Conservation (phyloP, 1,140 invertebrate genomes). For the Drosophila neocordata region DNA sequence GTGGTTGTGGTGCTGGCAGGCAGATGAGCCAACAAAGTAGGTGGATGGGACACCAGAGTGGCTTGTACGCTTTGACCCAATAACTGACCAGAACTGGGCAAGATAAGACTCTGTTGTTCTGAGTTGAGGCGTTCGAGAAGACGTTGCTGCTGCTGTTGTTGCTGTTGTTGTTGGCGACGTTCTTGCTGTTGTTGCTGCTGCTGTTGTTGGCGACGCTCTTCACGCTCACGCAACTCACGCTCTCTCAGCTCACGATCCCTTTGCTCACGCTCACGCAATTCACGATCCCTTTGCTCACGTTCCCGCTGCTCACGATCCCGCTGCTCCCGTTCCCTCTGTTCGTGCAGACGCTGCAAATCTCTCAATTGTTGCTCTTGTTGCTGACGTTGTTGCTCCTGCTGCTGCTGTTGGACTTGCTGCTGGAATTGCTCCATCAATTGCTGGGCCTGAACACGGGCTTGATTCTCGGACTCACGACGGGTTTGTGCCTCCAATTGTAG, state of each 20-base stretch:
- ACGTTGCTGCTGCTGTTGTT: conserved; percentile 34
- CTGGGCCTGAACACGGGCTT: conserved; percentile 72
- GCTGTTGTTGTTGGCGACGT: conserved; percentile 40
- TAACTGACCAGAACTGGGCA: conserved; percentile 52
- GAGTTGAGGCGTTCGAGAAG: conserved; percentile 53
- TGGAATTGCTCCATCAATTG: conserved; percentile 81
- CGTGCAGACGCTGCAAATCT: conserved; percentile 52
- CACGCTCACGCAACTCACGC: conserved; percentile 29
- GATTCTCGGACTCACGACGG: conserved; percentile 63
- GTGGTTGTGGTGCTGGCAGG: conserved; percentile 18
- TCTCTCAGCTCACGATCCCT: conserved; percentile 35
- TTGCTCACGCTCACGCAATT: conserved; percentile 39
- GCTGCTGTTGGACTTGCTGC: conserved; percentile 75
- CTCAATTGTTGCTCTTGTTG: conserved; percentile 73
- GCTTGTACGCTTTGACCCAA: conserved; percentile 69
- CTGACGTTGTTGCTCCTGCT: conserved; percentile 63
- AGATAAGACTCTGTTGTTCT: conserved; percentile 60
- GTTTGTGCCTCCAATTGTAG: conserved; percentile 62
- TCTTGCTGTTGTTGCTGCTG: conserved; percentile 35
- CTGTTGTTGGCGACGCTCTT: conserved; percentile 25
- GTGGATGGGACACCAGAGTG: conserved; percentile 70
- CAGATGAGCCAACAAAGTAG: conserved; percentile 64
- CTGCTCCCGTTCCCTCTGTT: conserved; percentile 48
- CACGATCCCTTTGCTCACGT: conserved; percentile 32
- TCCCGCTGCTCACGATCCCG: conserved; percentile 46